Conservation (phyloP, 2,113 vertebrate genomes). For the Crotalus helleri region DNA sequence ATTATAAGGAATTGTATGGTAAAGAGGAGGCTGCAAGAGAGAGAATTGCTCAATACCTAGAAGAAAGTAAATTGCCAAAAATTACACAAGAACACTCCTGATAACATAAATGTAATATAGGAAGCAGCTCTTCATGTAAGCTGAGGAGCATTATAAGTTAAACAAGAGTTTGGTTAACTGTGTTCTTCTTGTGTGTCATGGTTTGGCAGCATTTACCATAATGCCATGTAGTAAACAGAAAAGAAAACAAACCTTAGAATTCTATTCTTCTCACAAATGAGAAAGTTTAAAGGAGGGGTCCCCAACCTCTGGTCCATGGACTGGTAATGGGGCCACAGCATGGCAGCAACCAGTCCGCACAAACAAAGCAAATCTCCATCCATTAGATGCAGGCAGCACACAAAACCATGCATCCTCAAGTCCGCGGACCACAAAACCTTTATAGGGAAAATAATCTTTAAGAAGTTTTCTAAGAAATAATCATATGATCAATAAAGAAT, state of each 20-base stretch:
- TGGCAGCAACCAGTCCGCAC: too few species aligned
- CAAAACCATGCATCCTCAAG: too few species aligned
- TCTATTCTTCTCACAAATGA: background rate
- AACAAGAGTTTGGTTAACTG: background rate
- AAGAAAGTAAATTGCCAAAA: too few species aligned
- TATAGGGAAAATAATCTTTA: conserved; percentile 2
- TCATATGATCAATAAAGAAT: background rate
- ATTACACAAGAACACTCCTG: background rate
- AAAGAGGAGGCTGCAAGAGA: too few species aligned
- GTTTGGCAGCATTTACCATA: background rate
- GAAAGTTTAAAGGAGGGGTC: background rate
- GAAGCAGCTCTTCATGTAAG: background rate
- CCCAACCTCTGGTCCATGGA: too few species aligned
- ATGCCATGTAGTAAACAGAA: background rate
- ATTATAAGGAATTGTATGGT: too few species aligned
- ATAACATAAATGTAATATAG: too few species aligned
- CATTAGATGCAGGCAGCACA: too few species aligned
- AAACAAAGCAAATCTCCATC: too few species aligned
- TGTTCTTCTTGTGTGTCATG: background rate
- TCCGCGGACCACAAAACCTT: background rate
- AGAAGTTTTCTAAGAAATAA: background rate
- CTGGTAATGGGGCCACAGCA: too few species aligned
- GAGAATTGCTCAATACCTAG: too few species aligned
- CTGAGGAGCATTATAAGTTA: background rate
- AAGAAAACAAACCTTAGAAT: background rate